phyloP scores from a whole-genome alignment of 2,113 vertebrate species.

The Zonotrichia leucophrys region DNA sequence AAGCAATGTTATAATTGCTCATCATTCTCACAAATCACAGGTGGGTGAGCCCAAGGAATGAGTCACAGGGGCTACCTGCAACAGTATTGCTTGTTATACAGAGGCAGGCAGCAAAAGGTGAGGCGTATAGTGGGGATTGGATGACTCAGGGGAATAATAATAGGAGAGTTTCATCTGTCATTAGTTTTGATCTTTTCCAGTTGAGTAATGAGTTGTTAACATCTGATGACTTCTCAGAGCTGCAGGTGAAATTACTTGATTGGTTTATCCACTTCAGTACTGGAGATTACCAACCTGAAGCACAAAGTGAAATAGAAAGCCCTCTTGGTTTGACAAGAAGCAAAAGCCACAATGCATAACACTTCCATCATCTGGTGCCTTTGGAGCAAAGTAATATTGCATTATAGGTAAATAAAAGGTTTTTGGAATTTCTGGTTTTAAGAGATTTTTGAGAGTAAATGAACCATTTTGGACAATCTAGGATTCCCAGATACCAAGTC shows the following conservation, averaged over 20 bases:
- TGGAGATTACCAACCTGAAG: neutral
- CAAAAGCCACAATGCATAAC: neutral
- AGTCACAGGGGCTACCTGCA: slow-evolving; percentile 15
- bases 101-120: neutral
- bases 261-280: neutral
- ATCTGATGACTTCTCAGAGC: neutral
- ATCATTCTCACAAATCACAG: neutral
- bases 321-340: neutral
- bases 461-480: neutral
- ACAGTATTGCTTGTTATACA: neutral
- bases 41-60: neutral
- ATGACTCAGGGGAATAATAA: slow-evolving; percentile 37
- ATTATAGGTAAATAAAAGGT: neutral
- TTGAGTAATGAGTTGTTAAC: slow-evolving; percentile 6
- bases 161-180: neutral
- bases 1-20: neutral
- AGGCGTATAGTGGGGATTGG: neutral
- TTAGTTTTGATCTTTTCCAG: slow-evolving; percentile 18
- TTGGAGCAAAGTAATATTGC: neutral
- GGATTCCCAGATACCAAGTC: neutral
- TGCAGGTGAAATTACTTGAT: neutral
- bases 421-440: neutral
- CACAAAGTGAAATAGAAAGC: neutral
- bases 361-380: neutral
- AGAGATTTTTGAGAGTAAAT: neutral